These are phyloP conservation scores for Xerus rutilus DNA, from an alignment of 2,797 vertebrate genomes.

Conservation along the genomic window DNA sequence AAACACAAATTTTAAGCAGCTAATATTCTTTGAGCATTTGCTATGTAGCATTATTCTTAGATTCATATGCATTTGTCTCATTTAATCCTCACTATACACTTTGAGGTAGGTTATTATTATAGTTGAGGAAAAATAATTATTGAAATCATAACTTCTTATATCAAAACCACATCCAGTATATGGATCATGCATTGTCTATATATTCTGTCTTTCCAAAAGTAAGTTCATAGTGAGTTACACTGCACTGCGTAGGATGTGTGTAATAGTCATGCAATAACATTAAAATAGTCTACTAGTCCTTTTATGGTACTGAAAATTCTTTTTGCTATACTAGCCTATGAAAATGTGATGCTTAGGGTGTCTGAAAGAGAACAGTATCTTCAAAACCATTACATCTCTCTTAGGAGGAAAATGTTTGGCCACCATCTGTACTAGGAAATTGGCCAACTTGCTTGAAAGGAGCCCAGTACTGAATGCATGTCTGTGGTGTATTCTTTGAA, in stretches of 20 bases:
- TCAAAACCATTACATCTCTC: conserved; percentile 5
- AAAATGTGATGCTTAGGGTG: not conserved
- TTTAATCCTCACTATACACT: not conserved
- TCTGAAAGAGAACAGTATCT: conserved; percentile 25
- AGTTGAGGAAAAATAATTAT: not conserved
- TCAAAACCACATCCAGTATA: not conserved
- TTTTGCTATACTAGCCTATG: conserved; percentile 39
- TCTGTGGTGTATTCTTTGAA: not conserved
- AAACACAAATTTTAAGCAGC: conserved; percentile 12
- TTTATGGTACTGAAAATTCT: not conserved
- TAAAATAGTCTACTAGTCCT: not conserved
- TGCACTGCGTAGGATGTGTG: not conserved
- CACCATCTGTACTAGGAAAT: conserved; percentile 18
- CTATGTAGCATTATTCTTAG: not conserved
- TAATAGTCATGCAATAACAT: not conserved
- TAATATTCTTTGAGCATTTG: not conserved
- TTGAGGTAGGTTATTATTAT: not conserved
- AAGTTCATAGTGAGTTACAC: not conserved
- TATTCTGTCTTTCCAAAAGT: not conserved
- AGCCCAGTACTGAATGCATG: not conserved
- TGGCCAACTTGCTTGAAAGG: conserved; percentile 46
- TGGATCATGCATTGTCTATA: not conserved
- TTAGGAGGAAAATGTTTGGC: conserved; percentile 24
- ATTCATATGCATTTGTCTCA: not conserved
- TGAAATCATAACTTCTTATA: not conserved